Evolutionary conservation across 1,140 invertebrate species (phyloP), one percentile per base, ranked within the genome.

Genomic region (Philopotamus ludificatus): DNA sequence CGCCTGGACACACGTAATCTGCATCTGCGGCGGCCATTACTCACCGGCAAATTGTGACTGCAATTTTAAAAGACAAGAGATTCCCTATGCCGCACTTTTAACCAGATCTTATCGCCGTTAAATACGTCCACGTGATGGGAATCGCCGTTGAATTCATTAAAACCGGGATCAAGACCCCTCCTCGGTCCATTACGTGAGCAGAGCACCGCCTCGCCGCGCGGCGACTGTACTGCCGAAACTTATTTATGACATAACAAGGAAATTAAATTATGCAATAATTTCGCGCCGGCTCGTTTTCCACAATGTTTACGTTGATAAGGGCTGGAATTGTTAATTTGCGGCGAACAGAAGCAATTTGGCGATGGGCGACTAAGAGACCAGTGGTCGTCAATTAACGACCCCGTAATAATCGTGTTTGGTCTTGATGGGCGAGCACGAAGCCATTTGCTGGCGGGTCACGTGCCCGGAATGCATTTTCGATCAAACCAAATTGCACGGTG

Each of bases 41-140:
- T 54, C 4, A 54, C 51, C 20, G 51, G 22, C 9, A 54, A 15
- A 58, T 20, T 58, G 55, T 58, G 55, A 58, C 55, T 58, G 55
- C 41, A 58, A 58, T 58, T 42, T 58, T 58, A 58, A 58, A 9
- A 58, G 28, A 34, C 4, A 4, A 34, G 28, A 34, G 28, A 34
- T 34, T 34, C 28, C 28, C 28, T 34, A 4, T 12, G 28, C n/a
- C 28, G 28, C 28, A 34, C n/a, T 47, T 16, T 20, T 3, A 20
- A 15, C 44, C 4, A 47, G 44, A 47, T 47, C 8, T 47, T 47
- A 47, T 47, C 44, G 44, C 4, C 44, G 44, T 16, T 47, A 47
- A 47, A 47, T 47, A 47, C 44, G 44, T 4, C 8, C 4, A 47
- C 44, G 44, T 47, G 44, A 47, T 20, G 4, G 8, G 44, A 20